Conservation (phyloP, 2,797 vertebrate genomes). For the Lepilemur ruficaudatus region DNA sequence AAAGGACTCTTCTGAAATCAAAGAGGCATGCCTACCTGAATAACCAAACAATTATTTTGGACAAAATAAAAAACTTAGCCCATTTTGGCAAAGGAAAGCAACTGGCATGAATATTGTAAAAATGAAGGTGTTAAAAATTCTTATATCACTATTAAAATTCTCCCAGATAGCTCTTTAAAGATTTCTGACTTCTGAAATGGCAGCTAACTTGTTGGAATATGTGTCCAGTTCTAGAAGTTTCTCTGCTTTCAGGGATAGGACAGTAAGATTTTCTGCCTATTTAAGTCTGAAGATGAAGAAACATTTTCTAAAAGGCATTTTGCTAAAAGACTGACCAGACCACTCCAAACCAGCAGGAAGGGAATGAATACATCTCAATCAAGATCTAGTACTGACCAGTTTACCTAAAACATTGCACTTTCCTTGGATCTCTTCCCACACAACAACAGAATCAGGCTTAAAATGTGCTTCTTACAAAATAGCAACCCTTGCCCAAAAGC, state of each 20-base stretch:
- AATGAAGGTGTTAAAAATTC: neutral
- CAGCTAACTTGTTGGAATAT: neutral
- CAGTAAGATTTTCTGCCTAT: neutral
- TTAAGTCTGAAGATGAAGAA: conserved; percentile 1
- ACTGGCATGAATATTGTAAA: neutral
- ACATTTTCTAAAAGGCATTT: neutral
- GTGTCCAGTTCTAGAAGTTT: neutral
- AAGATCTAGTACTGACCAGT: conserved; percentile 47
- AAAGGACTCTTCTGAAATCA: neutral
- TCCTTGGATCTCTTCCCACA: conserved; percentile 46
- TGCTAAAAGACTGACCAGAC: neutral
- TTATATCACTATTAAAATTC: conserved; percentile 4
- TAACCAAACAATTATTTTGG: neutral
- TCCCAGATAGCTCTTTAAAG: conserved; percentile 5
- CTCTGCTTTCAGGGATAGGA: neutral
- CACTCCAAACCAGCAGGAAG: neutral
- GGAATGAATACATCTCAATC: neutral
- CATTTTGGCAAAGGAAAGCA: neutral
- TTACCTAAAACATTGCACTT: conserved; percentile 37
- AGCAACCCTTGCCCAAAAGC: conserved; percentile 48
- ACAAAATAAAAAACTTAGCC: neutral
- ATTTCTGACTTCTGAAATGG: neutral
- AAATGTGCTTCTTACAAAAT: conserved; percentile 44
- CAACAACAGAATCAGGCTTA: conserved; percentile 43
- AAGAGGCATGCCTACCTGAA: neutral